Percentiles rank a stretch among this genome's conserved stretches.
phyloP scores from a whole-genome alignment of 2,113 vertebrate genomes.

The Corynorhinus townsendii region DNA sequence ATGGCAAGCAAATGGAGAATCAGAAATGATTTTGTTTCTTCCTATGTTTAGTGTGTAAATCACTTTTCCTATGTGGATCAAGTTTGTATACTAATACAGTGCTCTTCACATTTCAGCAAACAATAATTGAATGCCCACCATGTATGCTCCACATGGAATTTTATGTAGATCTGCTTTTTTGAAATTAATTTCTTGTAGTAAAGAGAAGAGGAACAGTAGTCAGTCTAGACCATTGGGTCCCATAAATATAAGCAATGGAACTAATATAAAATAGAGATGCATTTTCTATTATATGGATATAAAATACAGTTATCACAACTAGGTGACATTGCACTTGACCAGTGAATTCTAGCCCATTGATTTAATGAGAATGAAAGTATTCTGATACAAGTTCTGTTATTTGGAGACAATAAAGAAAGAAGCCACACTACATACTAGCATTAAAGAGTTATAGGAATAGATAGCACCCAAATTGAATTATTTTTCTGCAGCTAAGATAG shows the following conservation, averaged over 20 bases:
- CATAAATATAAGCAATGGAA: neutral
- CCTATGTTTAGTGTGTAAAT: neutral
- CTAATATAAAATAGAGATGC: neutral
- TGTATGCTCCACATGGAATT: neutral
- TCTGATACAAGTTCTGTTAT: neutral
- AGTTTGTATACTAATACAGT: neutral
- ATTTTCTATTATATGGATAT: neutral
- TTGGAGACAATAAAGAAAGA: neutral
- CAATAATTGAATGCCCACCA: neutral
- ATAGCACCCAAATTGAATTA: neutral
- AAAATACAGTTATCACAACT: neutral
- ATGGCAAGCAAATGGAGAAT: neutral
- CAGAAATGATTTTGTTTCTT: neutral
- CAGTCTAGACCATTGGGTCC: neutral
- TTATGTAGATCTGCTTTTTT: neutral
- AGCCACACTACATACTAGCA: neutral
- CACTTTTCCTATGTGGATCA: neutral
- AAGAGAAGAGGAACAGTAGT: neutral
- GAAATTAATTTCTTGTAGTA: neutral
- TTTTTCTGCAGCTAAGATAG: slow-evolving; percentile 6
- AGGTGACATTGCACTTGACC: neutral
- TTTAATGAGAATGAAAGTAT: neutral
- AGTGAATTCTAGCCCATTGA: neutral
- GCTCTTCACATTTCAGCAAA: neutral
- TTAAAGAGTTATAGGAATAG: neutral